phyloP scores from a whole-genome alignment of 2,888 invertebrate genomes.

The Cantharis flavilabris region DNA sequence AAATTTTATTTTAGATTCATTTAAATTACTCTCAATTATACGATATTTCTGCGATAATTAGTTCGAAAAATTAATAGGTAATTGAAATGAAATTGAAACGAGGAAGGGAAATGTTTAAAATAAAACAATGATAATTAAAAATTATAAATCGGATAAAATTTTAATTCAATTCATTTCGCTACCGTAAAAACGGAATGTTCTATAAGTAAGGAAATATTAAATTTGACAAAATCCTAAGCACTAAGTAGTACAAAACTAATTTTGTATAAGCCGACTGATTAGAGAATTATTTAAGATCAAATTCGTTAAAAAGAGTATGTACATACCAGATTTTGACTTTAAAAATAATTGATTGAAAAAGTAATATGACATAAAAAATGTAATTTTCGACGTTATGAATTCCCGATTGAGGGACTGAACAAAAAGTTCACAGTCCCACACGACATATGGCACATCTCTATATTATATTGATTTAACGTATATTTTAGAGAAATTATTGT shows the following conservation, averaged over 20 bases:
- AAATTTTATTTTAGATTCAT: too few species aligned
- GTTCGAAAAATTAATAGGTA: too few species aligned
- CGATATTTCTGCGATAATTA: too few species aligned
- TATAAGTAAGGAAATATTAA: background rate
- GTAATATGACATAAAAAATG: background rate
- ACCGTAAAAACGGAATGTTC: background rate
- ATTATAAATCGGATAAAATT: background rate
- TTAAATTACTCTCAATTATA: too few species aligned
- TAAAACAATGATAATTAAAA: too few species aligned
- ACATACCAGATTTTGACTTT: too few species aligned
- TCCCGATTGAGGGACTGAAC: too few species aligned
- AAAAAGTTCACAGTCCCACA: background rate
- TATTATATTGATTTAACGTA: background rate
- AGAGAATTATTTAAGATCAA: background rate
- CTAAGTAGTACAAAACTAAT: background rate
- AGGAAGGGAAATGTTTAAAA: too few species aligned
- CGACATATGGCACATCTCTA: background rate
- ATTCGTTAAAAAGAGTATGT: background rate
- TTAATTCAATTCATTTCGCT: background rate
- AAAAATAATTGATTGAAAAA: background rate
- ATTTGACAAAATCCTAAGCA: background rate
- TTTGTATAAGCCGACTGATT: too few species aligned
- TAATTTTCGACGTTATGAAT: background rate
- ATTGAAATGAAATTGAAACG: too few species aligned
- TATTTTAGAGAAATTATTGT: background rate